Base-by-base conservation (phyloP, 2,888 invertebrate species). In the Ophion ventricosus region DNA sequence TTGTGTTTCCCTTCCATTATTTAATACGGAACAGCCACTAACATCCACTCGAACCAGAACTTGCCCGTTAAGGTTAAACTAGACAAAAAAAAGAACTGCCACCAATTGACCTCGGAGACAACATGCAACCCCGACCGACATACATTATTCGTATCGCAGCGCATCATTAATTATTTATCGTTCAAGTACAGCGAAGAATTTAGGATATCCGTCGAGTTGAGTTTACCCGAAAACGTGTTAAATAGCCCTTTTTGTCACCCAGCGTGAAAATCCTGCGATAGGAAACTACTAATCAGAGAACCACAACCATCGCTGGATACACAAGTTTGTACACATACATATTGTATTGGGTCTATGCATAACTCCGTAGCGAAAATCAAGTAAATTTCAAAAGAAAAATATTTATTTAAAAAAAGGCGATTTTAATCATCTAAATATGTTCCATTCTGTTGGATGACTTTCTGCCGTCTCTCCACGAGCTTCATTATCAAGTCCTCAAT, bases 101-200 rank as follows among this genome's bases (percentile, higher is more conserved):
- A 49, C 49, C 49, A 17, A 72, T 66, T 76, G 17, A 72, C 59
- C 67, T 29, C n/a, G 23, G 43, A 56, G 54, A 40, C 29, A 54
- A 75, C 80, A 83, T 83, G 83, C 83, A 76, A 29, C 57, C 74
- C 40, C n/a, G 78, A 74, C 40, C 23, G 43, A 64, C 70, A 66
- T 79, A 70, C 49, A 63, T 59, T 49, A 61, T 73, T 5, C 43
- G 17, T 43, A n/a, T 61, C 43, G 10, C 26, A 43, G 43, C 29
- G 25, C 61, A 29, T 74, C 61, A 26, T 49, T 17, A 26, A 26
- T n/a, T 20, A 17, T 40, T 43, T n/a, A 56, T 73, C 11, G n/a
- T 20, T 61, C 26, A n/a, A 29, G 57, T 29, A 63, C 5, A 40
- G 25, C 61, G 4, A 26, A 59, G 4, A 23, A 63, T 61, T 63